Base-by-base conservation (phyloP, 2,888 invertebrate genomes). In the Phortica okadai region DNA sequence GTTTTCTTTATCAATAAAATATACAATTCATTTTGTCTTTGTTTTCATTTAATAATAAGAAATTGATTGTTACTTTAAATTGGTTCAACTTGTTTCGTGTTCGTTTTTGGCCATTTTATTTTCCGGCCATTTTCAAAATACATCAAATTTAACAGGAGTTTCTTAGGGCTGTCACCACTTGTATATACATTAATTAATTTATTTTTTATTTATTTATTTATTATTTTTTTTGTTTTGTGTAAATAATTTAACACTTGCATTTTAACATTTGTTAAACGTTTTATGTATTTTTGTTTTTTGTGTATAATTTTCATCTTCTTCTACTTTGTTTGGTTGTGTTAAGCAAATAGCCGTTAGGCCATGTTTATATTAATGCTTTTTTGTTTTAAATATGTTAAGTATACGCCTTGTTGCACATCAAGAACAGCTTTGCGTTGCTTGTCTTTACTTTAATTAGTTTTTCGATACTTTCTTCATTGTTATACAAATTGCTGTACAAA, bases 241-340 rank as follows among this genome's bases (percentile, higher is more conserved):
- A 88, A 88, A 88, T 86, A 80, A 88, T 85, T 85, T 79, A 83
- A 78, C 77, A 81, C 76, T 79, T 75, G 33, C 56, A 66, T 76
- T 76, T 33, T 33, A 33, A 33, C 33, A 33, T 33, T 33, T 33
- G 33, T 33, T 33, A 33, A 33, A 33, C 33, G 33, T 45, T 64
- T 76, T 76, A 45, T 82, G 59, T 82, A 75, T 82, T 76, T 79
- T 64, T 62, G 25, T 10, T 25, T 21, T 33, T 66, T 33, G 41
- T 42, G 42, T 42, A 66, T 42, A 33, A 66, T 44, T 11, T 62
- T 77, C 58, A 76, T 75, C 33, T 33, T 33, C 33, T 33, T 4
- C 33, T 33, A 33, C 33, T 4, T 33, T 33, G 3, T 33, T 33
- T 33, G 2, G 33, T 33, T 33, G 33, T 33, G 33, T 33, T 33